Percentiles rank a stretch among this genome's conserved stretches.
Conservation (phyloP, 1,140 invertebrate genomes). For the Cydia amplana region DNA sequence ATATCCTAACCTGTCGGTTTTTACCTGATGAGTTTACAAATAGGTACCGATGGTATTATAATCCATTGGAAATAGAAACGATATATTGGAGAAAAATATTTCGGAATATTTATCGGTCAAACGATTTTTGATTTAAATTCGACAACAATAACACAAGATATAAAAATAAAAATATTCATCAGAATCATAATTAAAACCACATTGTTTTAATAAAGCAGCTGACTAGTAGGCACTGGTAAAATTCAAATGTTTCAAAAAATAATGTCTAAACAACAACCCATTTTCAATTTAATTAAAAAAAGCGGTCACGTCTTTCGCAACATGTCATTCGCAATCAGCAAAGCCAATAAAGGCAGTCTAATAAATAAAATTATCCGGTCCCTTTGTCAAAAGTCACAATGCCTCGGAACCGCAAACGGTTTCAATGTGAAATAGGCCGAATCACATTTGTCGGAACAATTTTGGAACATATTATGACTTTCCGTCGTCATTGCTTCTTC, state of each 20-base stretch:
- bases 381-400: not conserved
- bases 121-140: no score
- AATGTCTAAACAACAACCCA: not conserved
- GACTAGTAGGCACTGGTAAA: no score
- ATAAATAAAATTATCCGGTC: conserved; percentile 12
- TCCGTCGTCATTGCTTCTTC: not conserved
- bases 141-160: no score
- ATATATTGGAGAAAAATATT: no score
- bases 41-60: no score
- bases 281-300: not conserved
- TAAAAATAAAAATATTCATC: no score
- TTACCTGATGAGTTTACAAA: no score
- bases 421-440: not conserved
- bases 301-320: conserved; percentile 6
- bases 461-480: conserved; percentile 6
- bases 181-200: no score
- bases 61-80: no score
- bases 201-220: no score
- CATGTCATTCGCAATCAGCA: conserved; percentile 18
- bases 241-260: not conserved
- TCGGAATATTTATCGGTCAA: no score
- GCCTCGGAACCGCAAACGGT: not conserved
- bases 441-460: conserved; percentile 5
- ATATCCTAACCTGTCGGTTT: no score
- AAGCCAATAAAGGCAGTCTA: not conserved